Conservation (phyloP, 2,113 vertebrate genomes). For the Podilymbus podiceps region DNA sequence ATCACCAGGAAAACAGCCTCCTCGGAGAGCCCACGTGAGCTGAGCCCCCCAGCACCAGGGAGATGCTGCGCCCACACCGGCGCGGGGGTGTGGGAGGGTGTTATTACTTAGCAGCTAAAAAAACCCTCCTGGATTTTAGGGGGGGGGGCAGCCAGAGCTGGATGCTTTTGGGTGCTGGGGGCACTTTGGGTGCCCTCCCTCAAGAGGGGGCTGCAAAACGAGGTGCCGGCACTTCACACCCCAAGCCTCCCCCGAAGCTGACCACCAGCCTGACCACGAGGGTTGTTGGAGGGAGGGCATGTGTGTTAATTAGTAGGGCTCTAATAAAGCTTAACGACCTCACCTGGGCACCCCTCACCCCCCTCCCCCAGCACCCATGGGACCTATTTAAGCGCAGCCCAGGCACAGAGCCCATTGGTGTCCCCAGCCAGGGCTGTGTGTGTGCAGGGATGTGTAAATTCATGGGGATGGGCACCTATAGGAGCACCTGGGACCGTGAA, state of each 20-base stretch:
- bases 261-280: rapidly evolving
- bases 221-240: no score
- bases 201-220: rapidly evolving
- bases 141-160: background rate
- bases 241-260: background rate
- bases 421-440: rapidly evolving
- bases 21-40: background rate
- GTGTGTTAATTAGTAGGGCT: background rate
- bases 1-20: background rate
- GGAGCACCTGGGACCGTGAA: rapidly evolving
- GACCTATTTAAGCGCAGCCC: background rate
- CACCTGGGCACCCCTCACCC: background rate
- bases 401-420: background rate
- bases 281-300: background rate
- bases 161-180: background rate
- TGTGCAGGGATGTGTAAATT: no score
- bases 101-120: background rate
- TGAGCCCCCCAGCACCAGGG: background rate
- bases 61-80: background rate
- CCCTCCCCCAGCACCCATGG: rapidly evolving
- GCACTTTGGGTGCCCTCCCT: background rate
- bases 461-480: rapidly evolving
- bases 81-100: no score
- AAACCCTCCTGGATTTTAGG: rapidly evolving
- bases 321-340: background rate